phyloP scores from a whole-genome alignment of 2,113 vertebrate genomes.

The Agelaius tricolor region DNA sequence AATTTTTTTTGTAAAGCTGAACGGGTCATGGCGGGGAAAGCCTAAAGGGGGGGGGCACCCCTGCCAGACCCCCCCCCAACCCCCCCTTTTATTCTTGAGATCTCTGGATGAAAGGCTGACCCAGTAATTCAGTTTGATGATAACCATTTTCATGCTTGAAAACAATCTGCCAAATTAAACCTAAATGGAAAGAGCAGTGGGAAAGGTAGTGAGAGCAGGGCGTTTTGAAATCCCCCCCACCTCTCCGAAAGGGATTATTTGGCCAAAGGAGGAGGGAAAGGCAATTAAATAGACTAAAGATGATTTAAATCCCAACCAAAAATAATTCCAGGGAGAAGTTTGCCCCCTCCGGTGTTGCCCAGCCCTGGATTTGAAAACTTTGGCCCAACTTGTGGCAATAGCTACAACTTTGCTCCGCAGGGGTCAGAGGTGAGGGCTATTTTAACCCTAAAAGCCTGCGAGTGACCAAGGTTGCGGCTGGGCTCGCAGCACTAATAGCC shows the following conservation, averaged over 20 bases:
- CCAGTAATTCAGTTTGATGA: constrained; percentile 36
- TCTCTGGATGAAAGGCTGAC: constrained; percentile 23
- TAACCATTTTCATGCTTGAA: constrained; percentile 51
- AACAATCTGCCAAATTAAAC: constrained; percentile 51
- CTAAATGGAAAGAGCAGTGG: constrained; percentile 20
- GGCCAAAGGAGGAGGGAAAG: constrained; percentile 35
- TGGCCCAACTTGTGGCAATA: constrained; percentile 70
- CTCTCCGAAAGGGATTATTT: neutral
- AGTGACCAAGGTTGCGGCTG: constrained; percentile 56
- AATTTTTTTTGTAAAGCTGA: neutral
- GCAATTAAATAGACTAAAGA: constrained; percentile 51
- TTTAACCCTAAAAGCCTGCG: constrained; percentile 75
- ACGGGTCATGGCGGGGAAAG: neutral
- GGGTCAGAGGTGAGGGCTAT: constrained; percentile 81
- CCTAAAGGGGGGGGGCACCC: neutral
- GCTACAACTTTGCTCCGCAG: constrained; percentile 57
- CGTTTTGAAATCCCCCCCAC: neutral
- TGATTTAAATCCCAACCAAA: constrained; percentile 43
- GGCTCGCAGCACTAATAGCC: constrained; percentile 30
- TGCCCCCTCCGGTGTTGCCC: constrained; percentile 26
- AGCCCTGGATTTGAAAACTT: constrained; percentile 72
- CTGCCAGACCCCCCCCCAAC: no score
- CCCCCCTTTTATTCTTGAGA: neutral
- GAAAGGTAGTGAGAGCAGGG: constrained; percentile 13
- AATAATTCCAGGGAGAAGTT: constrained; percentile 23